phyloP scores from a whole-genome alignment of 2,888 invertebrate genomes.

The Caenorhabditis angaria region DNA sequence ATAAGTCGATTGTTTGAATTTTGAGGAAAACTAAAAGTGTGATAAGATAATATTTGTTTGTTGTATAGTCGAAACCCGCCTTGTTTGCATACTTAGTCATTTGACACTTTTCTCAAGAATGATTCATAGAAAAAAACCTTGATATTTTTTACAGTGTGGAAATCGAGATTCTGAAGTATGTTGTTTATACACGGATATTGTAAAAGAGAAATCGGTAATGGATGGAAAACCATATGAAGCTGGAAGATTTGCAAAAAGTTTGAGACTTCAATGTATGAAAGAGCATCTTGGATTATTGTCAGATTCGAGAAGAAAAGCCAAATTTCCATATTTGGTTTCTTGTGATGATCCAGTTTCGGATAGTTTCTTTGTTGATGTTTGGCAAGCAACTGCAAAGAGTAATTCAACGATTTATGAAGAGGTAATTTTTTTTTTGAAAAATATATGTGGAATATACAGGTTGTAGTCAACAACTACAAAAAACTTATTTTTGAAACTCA shows the following conservation, averaged over 20 bases:
- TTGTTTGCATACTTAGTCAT: too few relatives aligned
- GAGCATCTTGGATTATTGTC: conserved; percentile 87
- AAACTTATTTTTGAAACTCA: neutral
- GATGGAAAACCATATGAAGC: conserved; percentile 83
- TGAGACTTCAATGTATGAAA: conserved; percentile 84
- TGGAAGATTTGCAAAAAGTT: conserved; percentile 86
- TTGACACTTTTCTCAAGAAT: neutral
- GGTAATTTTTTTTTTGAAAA: conserved; percentile 74
- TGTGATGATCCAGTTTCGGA: conserved; percentile 81
- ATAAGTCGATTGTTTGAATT: neutral
- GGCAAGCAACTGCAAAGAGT: conserved; percentile 82
- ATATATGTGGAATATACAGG: neutral
- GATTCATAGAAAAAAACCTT: neutral
- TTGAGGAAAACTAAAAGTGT: too few relatives aligned
- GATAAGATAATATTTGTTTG: too few relatives aligned
- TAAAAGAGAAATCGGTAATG: conserved; percentile 81
- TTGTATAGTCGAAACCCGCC: too few relatives aligned
- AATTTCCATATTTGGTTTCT: conserved; percentile 51
- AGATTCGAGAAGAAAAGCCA: conserved; percentile 67
- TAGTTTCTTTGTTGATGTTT: conserved; percentile 84
- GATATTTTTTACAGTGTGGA: conserved; percentile 75
- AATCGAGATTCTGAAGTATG: conserved; percentile 86
- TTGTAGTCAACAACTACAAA: neutral
- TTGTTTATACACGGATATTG: conserved; percentile 82
- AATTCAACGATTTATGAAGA: conserved; percentile 92